Base-by-base conservation (phyloP, 1,140 invertebrate genomes). In the Trichoplusia ni region DNA sequence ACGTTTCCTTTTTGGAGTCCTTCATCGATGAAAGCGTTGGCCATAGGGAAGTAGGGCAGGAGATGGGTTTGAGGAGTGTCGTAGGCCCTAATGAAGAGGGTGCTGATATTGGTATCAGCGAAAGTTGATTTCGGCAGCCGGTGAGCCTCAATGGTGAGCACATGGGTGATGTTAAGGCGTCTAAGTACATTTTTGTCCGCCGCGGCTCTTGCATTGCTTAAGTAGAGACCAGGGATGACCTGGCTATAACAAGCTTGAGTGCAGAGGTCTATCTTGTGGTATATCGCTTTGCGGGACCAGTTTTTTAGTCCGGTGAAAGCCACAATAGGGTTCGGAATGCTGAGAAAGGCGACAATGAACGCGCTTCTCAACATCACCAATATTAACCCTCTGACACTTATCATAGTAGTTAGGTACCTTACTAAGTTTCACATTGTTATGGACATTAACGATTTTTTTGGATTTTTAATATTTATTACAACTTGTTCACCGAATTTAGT, bases 1-100 rank as follows among this genome's bases (percentile, higher is more conserved):
- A 99, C 96, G 73, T 95, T 95, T 38, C 88, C 88, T 40, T 81
- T 81, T 9, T 78, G 71, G 5, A 89, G 18, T 9, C 84, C 88
- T 58, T 90, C 84, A 11, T 84, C 82, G 46, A 90, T 90, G 59
- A 90, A 90, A 8, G 82, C 68, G 65, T 90, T 89, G 69, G 86
- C 79, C 79, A 90, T 85, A 46, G 88, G 86, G 73, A 90, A 90
- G 73, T 88, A 90, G 59, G 84, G 72, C 73, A 90, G 37, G 54
- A 90, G 74, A 74, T 89, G 81, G 71, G 88, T 88, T 51, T 75
- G 56, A 75, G 86, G 84, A 72, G 76, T 77, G 79, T 90, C 88
- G 61, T 82, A 75, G 73, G 88, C 87, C 75, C 82, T 85, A 75
- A 90, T 89, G 69, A 75, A 90, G 63, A 90, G 78, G 4, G 80